A percentile compares a stretch with the other conserved stretches of the same genome.
Evolutionary conservation across 2,797 vertebrate species (phyloP).

Genomic region (Spinus olivaceus): DNA sequence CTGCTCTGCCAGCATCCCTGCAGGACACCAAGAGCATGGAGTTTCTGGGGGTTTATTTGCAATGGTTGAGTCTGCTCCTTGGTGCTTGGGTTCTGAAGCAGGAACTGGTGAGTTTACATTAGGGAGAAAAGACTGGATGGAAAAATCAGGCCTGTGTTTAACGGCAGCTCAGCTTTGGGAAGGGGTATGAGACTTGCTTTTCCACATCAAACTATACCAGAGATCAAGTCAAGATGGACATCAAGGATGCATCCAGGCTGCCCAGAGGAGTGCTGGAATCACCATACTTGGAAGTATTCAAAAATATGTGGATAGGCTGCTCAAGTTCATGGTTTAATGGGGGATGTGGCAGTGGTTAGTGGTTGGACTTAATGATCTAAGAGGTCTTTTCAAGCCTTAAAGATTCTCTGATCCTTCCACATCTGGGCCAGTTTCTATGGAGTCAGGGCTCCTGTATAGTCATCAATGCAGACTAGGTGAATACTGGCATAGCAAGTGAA

Average conservation of each 20-base stretch:
- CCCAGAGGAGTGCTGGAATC: background rate
- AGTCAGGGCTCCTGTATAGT: background rate
- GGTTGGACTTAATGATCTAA: background rate
- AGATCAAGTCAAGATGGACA: background rate
- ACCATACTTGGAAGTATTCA: background rate
- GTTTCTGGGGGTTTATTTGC: background rate
- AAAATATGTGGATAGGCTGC: background rate
- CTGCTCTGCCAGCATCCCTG: conserved; percentile 95
- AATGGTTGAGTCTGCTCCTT: rapidly evolving
- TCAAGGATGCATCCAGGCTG: background rate
- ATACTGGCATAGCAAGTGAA: background rate
- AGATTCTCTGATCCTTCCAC: background rate
- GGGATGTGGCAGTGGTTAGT: background rate
- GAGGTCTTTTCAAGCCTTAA: background rate
- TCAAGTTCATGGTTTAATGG: background rate
- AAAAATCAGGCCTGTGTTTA: background rate
- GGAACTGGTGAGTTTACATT: background rate
- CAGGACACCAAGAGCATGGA: background rate
- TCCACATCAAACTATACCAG: background rate
- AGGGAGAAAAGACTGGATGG: background rate
- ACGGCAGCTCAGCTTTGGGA: background rate
- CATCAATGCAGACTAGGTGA: background rate
- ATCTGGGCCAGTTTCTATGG: background rate
- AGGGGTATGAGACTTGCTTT: background rate
- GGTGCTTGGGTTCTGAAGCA: background rate